Conservation (phyloP, 2,797 vertebrate species). For the Botia kubotai region DNA sequence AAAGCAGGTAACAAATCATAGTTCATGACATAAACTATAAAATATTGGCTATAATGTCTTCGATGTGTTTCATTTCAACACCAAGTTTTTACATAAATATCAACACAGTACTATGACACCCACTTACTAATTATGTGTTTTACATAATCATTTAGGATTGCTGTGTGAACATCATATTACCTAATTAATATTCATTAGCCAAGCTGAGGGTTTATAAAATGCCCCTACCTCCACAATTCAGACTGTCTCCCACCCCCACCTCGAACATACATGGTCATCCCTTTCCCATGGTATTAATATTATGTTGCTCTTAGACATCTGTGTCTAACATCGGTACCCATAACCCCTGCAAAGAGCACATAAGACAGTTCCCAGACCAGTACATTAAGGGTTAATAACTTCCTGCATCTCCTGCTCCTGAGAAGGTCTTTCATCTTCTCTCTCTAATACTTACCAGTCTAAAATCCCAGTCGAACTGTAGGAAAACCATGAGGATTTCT, state of each 20-base stretch:
- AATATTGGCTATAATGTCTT: too few species aligned
- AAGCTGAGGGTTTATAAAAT: not conserved
- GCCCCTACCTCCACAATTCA: not conserved
- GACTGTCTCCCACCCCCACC: not conserved
- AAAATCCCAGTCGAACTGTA: constrained; percentile 12
- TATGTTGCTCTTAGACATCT: constrained; percentile 12
- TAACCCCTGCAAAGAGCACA: not conserved
- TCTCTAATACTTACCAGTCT: constrained; percentile 16
- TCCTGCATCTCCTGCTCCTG: constrained; percentile 13
- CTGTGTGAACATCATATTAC: too few species aligned
- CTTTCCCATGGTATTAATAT: constrained; percentile 37
- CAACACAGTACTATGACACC: too few species aligned
- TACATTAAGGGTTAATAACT: constrained; percentile 12
- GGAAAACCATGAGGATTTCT: constrained; percentile 6
- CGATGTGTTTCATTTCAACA: too few species aligned
- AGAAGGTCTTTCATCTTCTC: constrained; percentile 21
- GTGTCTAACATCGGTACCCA: constrained; percentile 5
- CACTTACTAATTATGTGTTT: not conserved
- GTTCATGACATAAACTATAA: too few species aligned
- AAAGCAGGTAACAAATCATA: too few species aligned
- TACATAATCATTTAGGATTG: not conserved
- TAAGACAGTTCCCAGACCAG: constrained; percentile 14
- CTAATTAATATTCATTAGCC: not conserved
- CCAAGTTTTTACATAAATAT: too few species aligned
- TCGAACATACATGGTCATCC: not conserved